Evolutionary conservation across 2,797 vertebrate genomes (phyloP), one percentile per base, ranked within the genome.

Genomic region (Eupleurogrammus muticus): DNA sequence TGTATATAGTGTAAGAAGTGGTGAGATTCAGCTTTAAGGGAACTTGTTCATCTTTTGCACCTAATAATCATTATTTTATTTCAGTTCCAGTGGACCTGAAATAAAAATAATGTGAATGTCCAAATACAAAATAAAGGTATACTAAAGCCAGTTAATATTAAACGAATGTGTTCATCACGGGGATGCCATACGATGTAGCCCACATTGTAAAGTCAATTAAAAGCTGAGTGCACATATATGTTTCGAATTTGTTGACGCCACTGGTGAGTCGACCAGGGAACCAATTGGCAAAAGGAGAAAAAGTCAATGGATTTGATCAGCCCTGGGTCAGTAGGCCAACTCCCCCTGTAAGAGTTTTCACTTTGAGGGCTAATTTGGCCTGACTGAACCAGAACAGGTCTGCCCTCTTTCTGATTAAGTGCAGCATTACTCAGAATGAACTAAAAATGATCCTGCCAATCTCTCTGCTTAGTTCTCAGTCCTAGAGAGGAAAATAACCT

Each of bases 311-410:
- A 79, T 57, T 62, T 0, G 21, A 68, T 69, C 54, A 50, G 71
- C 8, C 32, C 9, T 21, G 63, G 85, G 81, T 86, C 86, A 84
- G 82, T 48, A 21, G 81, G 80, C 57, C 12, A 2, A 74, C 71
- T 85, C 77, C 76, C 73, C 3, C 21, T 70, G 84, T 66, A 79
- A 73, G 77, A 12, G 34, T 53, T 83, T 72, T 82, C 70, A 78
- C 74, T 83, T 87, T 76, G 72, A 82, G 53, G 63, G 73, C 82
- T 85, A 85, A 89, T 87, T 83, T 82, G 69, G 83, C 64, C 61
- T 51, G 79, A 87, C 80, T 36, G 2, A 81, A 81, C 54, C 69
- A 61, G 61, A 77, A 21, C 70, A 76, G 82, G 42, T 81, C 77
- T 58, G 82, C 58, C 73, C 82, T 82, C 75, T 40, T 81, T 80